Base-by-base conservation (phyloP, 2,888 invertebrate species). In the Xestobium rufovillosum region DNA sequence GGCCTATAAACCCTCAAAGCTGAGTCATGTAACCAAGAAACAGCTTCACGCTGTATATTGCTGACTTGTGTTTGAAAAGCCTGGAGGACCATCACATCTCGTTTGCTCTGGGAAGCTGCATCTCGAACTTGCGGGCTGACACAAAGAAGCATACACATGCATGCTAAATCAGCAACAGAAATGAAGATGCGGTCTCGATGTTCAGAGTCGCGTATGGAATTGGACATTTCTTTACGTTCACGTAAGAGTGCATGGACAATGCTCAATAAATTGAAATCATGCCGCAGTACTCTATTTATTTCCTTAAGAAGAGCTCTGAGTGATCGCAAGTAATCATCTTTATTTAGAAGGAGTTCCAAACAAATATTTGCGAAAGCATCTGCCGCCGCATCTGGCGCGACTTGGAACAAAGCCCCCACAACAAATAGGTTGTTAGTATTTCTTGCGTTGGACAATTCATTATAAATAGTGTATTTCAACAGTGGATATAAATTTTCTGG, bases 361-460 rank as follows among this genome's bases (percentile, higher is more conserved):
- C 82, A 89, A 12, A 89, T 87, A 59, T 87, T 85, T 1, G 88
- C 89, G 55, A 91, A 75, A 45, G 85, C 77, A 34, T 78, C 79
- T 0, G 94, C 86, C 31, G 92, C 84, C 27, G 76, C 72, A 48
- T 87, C 86, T 3, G 89, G 82, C 41, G 83, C 76, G 14, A 84
- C 81, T 65, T 87, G 86, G 58, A 95, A 87, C 66, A 95, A 82
- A 6, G 87, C 85, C 2, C 83, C 83, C 10, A 96, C 72, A 64
- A 95, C 83, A 8, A 88, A 80, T 83, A 95, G 87, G 67, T 96
- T 96, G 70, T 94, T 95, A 0, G 91, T 88, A 67, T 94, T 92
- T 40, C 95, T 77, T 15, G 84, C 81, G 56, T 85, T 84, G 0
- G 94, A 91, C 47, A 96, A 68, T 69, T 96, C 96, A 66, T 96